Base-by-base conservation (phyloP, 2,113 vertebrate species). In the Corythaixoides concolor region DNA sequence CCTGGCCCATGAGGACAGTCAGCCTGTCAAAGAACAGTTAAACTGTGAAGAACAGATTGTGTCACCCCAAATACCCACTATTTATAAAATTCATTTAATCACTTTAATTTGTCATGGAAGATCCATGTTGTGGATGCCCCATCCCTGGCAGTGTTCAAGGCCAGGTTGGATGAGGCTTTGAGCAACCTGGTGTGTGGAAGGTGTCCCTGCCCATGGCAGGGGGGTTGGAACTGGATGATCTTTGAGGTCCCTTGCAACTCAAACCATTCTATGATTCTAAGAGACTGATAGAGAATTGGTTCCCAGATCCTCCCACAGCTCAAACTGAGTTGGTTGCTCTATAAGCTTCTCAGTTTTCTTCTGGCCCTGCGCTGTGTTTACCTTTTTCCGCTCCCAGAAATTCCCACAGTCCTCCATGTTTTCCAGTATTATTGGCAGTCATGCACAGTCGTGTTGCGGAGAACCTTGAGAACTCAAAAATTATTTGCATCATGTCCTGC, bases 1-100 rank as follows among this genome's bases (percentile, higher is more conserved):
- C 16, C 41, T 86, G 1, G 0, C 6, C 67, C 15, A 1, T 2
- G 2, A 47, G 58, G 53, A 17, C 24, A 9, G 17, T 3, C 27
- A 24, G n/a, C 12, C 43, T 64, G 69, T 21, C 21, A 4, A 30
- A n/a, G 33, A 37, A 8, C 35, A 45, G 10, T 9, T 27, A 15
- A 12, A 32, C 69, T 23, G 22, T 43, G 52, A 87, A n/a, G 37
- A 45, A 8, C 32, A 66, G 18, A 13, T 14, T 16, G 43, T 11
- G 27, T 53, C 47, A 22, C 24, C 60, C 27, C 81, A 83, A 17
- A 60, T 6, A 33, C 1, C 11, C 66, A 11, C 37, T 76, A 5
- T 14, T 83, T 39, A 12, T 3, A 23, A 60, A 92, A 49, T 19
- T 12, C 39, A 41, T 43, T 27, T 28, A 6, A 67, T 37, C 17